phyloP scores from a whole-genome alignment of 2,888 invertebrate species.

The Cecidostiba fungosa region DNA sequence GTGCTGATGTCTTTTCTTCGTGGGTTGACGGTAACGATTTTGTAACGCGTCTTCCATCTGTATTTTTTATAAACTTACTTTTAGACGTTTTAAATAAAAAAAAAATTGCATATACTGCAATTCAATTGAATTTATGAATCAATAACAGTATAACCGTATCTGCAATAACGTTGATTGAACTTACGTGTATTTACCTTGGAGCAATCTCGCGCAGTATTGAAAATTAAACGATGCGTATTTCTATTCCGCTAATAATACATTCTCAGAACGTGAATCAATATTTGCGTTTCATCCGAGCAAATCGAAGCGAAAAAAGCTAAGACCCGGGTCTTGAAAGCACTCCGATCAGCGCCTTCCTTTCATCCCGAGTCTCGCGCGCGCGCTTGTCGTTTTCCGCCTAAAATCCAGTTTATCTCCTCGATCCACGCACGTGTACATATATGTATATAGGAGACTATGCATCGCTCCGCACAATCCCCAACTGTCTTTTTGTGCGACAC shows the following conservation, averaged over 20 bases:
- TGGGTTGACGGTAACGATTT: neutral
- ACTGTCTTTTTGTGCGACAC: conserved; percentile 23
- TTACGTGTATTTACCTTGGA: neutral
- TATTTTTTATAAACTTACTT: neutral
- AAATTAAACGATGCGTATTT: neutral
- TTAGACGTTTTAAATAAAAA: neutral
- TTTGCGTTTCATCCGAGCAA: neutral
- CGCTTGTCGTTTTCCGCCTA: conserved; percentile 39
- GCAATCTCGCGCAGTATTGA: neutral
- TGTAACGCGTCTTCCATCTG: neutral
- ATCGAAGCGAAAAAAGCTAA: neutral
- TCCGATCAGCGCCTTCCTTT: conserved; percentile 13
- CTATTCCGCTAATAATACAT: neutral
- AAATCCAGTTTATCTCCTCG: conserved; percentile 57
- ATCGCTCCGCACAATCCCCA: conserved; percentile 32
- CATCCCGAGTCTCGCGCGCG: neutral
- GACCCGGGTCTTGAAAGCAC: neutral
- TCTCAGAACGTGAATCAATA: neutral
- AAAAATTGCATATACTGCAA: no score
- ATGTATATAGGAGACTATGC: neutral
- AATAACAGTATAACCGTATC: no score
- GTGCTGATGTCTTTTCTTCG: neutral
- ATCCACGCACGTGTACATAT: neutral
- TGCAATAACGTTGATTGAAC: neutral
- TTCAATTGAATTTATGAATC: no score